Evolutionary conservation across 2,888 invertebrate genomes (phyloP).

Genomic region (Dolichomitus sp.): DNA sequence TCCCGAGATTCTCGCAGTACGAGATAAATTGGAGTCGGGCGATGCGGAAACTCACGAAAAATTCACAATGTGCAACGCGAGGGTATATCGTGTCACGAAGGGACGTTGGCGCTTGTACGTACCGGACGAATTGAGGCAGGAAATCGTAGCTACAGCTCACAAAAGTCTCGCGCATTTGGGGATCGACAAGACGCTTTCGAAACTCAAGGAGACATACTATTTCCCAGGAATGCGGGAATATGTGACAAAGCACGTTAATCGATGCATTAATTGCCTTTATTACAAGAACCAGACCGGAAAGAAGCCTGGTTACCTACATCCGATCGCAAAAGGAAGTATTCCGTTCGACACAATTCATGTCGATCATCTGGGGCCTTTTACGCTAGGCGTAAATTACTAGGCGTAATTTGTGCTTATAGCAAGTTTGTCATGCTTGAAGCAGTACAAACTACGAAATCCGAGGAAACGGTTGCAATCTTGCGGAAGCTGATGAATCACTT

Average conservation of each 20-base stretch:
- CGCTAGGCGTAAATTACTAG: slow-evolving; percentile 21
- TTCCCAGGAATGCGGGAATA: slow-evolving; percentile 66
- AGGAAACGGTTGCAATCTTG: slow-evolving; percentile 30
- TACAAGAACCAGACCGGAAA: slow-evolving; percentile 58
- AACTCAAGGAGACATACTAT: slow-evolving; percentile 61
- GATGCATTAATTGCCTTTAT: slow-evolving; percentile 67
- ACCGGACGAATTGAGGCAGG: too few species aligned
- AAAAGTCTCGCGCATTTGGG: too few species aligned
- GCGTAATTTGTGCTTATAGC: slow-evolving; percentile 48
- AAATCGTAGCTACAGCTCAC: too few species aligned
- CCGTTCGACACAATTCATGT: slow-evolving; percentile 45
- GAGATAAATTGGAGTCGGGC: too few species aligned
- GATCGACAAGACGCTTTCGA: slow-evolving; percentile 63
- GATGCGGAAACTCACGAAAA: too few species aligned
- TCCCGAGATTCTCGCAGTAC: too few species aligned
- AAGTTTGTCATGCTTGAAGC: slow-evolving; percentile 62
- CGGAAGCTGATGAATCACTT: slow-evolving; percentile 68
- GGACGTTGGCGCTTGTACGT: too few species aligned
- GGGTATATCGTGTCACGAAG: too few species aligned
- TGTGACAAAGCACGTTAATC: slow-evolving; percentile 59
- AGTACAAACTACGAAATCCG: slow-evolving; percentile 34
- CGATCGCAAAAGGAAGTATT: slow-evolving; percentile 59
- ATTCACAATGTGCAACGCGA: too few species aligned
- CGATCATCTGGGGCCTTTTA: slow-evolving; percentile 40
- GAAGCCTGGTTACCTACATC: slow-evolving; percentile 59